These are phyloP conservation scores for Pinna nobilis DNA, from an alignment of 1,140 invertebrate species.

Conservation along the genomic window DNA sequence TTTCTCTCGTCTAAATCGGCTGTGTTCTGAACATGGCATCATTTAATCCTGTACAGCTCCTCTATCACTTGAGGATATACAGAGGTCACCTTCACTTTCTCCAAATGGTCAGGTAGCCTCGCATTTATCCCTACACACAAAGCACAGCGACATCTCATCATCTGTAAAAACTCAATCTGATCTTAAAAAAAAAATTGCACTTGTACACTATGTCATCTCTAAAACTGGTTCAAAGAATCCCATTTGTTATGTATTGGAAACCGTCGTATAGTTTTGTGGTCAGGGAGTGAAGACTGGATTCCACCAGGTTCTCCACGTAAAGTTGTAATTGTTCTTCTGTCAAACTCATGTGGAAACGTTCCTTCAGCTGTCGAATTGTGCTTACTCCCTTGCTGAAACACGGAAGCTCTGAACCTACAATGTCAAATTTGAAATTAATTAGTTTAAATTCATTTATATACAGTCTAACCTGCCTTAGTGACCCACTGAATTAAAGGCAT, in stretches of 20 bases:
- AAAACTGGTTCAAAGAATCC: slow-evolving; percentile 83
- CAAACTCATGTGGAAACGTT: slow-evolving; percentile 93
- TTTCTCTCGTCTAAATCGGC: no score
- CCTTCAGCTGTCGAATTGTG: slow-evolving; percentile 89
- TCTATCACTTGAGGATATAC: no score
- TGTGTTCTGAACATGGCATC: no score
- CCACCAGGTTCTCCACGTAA: slow-evolving; percentile 94
- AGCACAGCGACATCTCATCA: neutral
- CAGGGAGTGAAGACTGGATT: slow-evolving; percentile 94
- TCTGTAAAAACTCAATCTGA: neutral
- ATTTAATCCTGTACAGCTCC: no score
- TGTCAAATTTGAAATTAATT: neutral
- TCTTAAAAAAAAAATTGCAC: neutral
- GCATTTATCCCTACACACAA: neutral
- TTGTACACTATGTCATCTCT: neutral
- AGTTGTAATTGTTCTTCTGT: slow-evolving; percentile 97
- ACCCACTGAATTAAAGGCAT: no score
- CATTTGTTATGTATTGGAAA: slow-evolving; percentile 99
- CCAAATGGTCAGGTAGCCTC: neutral
- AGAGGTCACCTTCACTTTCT: neutral
- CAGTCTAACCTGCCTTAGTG: neutral
- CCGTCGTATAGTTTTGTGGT: slow-evolving; percentile 99
- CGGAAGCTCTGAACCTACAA: slow-evolving; percentile 92
- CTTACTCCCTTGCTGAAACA: slow-evolving; percentile 94
- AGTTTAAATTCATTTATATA: neutral